phyloP scores from a whole-genome alignment of 2,888 invertebrate genomes.

The Minunthozetes semirufus region DNA sequence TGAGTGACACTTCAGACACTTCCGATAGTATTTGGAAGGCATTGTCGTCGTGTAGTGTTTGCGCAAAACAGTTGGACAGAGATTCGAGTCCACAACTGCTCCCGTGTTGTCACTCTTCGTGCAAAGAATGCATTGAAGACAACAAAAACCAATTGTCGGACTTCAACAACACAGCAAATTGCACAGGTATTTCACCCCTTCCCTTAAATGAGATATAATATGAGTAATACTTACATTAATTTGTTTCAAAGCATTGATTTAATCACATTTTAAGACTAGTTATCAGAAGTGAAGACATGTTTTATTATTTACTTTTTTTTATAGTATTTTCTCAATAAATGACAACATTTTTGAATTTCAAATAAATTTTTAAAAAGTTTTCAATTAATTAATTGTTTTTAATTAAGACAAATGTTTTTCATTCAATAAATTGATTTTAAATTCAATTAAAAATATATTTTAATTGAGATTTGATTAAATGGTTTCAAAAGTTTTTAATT shows the following conservation, averaged over 20 bases:
- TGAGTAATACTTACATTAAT: background rate
- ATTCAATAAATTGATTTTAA: too few species aligned
- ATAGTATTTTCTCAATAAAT: background rate
- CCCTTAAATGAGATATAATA: background rate
- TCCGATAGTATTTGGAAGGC: background rate
- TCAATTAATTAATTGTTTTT: too few species aligned
- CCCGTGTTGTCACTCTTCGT: conserved; percentile 25
- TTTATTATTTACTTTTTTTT: background rate
- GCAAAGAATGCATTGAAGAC: conserved; percentile 15
- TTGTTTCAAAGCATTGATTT: background rate
- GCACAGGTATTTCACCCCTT: background rate
- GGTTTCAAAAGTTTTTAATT: too few species aligned
- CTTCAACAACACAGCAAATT: background rate
- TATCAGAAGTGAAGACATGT: background rate
- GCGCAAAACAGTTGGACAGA: background rate
- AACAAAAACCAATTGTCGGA: background rate
- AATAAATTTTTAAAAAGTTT: too few species aligned
- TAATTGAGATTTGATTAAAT: too few species aligned
- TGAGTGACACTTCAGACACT: too few species aligned
- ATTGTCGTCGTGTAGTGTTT: background rate
- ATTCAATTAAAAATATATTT: too few species aligned
- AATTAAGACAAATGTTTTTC: too few species aligned
- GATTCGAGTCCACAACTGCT: background rate
- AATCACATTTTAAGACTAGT: background rate
- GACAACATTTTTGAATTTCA: background rate